phyloP scores from a whole-genome alignment of 2,888 invertebrate genomes.

The Blera fallax region DNA sequence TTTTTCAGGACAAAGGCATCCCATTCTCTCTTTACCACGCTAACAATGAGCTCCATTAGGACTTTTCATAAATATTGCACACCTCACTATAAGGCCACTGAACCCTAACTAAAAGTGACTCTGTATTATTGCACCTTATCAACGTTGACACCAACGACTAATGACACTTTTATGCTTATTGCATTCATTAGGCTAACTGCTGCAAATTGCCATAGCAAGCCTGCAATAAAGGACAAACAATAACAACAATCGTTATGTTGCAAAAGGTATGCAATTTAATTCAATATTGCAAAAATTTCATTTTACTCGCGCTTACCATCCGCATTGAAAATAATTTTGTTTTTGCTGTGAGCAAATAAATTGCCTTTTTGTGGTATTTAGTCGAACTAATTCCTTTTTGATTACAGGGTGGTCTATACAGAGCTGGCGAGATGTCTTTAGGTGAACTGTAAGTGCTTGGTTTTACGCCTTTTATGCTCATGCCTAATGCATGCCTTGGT shows the following conservation, averaged over 20 bases:
- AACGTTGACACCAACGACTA: conserved; percentile 48
- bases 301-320: background rate
- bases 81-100: conserved; percentile 7
- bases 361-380: conserved; percentile 36
- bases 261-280: conserved; percentile 57
- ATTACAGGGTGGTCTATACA: conserved; percentile 23
- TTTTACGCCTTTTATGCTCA: conserved; percentile 48
- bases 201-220: conserved; percentile 42
- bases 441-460: conserved; percentile 25
- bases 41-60: no score
- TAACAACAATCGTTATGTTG: conserved; percentile 40
- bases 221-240: conserved; percentile 26
- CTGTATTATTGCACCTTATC: conserved; percentile 57
- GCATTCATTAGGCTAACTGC: conserved; percentile 44
- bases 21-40: no score
- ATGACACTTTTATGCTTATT: conserved; percentile 52
- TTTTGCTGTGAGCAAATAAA: conserved; percentile 21
- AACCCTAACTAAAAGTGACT: conserved; percentile 25
- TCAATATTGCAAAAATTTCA: conserved; percentile 47
- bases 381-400: conserved; percentile 54
- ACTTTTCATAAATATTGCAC: no score
- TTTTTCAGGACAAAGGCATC: no score
- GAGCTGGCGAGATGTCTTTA: conserved; percentile 5
- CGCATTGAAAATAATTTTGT: background rate
- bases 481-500: conserved; percentile 10